Evolutionary conservation across 2,888 invertebrate genomes (phyloP).

Genomic region (Rotaria sp.): DNA sequence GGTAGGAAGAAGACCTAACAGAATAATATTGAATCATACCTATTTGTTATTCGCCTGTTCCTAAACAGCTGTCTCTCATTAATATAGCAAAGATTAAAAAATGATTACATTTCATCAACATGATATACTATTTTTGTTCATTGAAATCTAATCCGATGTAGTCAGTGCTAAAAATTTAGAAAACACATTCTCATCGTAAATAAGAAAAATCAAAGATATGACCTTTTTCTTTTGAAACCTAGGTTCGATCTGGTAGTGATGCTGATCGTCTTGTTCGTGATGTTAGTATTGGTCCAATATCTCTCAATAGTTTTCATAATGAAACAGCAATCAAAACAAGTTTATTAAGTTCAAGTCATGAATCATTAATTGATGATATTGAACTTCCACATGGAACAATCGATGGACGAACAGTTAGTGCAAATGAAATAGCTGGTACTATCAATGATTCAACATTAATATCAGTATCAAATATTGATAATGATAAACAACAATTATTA

Average conservation of each 20-base stretch:
- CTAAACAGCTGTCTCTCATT: no score
- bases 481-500: background rate
- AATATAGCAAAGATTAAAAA: no score
- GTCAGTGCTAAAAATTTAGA: no score
- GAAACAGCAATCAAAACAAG: background rate
- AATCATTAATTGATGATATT: background rate
- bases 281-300: background rate
- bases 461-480: background rate
- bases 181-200: no score
- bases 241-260: background rate
- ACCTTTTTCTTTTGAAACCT: no score
- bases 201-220: no score
- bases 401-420: background rate
- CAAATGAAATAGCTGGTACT: background rate
- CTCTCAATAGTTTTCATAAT: conserved; percentile 8
- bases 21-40: no score
- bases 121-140: no score
- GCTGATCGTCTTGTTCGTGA: background rate
- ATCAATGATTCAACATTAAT: background rate
- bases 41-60: no score
- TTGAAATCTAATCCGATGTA: no score
- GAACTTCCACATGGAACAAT: background rate
- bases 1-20: no score
- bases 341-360: background rate
- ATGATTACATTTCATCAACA: no score